These are phyloP conservation scores for Meliscaeva auricollis DNA, from an alignment of 2,888 invertebrate genomes.

Conservation along the genomic window DNA sequence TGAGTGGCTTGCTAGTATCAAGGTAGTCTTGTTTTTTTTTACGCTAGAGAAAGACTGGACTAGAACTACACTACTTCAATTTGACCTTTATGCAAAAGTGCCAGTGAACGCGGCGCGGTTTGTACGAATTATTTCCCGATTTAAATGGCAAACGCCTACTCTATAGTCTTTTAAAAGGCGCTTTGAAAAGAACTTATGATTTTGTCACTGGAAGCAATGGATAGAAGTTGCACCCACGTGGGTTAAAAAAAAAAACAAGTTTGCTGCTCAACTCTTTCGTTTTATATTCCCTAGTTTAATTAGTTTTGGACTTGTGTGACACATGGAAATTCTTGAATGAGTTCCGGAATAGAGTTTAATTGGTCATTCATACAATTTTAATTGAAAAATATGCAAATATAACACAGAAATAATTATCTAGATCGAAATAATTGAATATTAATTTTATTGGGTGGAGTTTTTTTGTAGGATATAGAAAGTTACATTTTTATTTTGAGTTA, in stretches of 20 bases:
- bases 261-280: constrained; percentile 30
- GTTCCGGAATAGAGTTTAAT: constrained; percentile 12
- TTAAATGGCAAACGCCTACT: constrained; percentile 55
- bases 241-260: constrained; percentile 11
- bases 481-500: no score
- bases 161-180: neutral
- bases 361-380: neutral
- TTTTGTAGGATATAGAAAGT: no score
- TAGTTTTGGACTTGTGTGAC: constrained; percentile 8
- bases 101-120: neutral
- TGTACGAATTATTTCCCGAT: constrained; percentile 48
- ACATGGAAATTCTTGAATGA: neutral
- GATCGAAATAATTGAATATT: no score
- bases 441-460: no score
- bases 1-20: constrained; percentile 36
- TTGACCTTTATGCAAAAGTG: constrained; percentile 63
- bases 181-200: constrained; percentile 18
- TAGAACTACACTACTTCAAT: constrained; percentile 16
- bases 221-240: constrained; percentile 14
- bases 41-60: constrained; percentile 33
- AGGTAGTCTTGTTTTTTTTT: constrained; percentile 61
- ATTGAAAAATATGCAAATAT: neutral
- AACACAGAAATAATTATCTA: no score
- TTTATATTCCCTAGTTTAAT: neutral
- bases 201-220: neutral